A percentile compares a stretch with the other conserved stretches of the same genome.
phyloP scores from a whole-genome alignment of 2,113 vertebrate genomes.

The Ammodytes marinus region DNA sequence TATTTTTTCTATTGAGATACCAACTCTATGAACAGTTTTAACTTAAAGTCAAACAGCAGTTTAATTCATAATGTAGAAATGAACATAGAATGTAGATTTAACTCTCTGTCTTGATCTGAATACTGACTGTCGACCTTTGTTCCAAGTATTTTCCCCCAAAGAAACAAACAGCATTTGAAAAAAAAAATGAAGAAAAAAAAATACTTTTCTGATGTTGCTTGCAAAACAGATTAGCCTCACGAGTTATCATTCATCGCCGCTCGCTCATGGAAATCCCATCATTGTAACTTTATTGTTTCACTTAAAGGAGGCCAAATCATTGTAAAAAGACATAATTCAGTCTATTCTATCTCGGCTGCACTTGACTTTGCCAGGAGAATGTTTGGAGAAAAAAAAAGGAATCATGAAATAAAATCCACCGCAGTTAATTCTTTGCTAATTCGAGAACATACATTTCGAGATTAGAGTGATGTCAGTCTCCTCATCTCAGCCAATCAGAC shows the following conservation, averaged over 20 bases:
- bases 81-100: not conserved
- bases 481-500: conserved; percentile 12
- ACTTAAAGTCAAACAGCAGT: conserved; percentile 1
- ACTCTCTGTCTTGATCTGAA: not conserved
- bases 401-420: conserved; percentile 11
- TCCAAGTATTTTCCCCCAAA: not conserved
- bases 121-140: not conserved
- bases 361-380: conserved; percentile 12
- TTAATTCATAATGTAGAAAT: not conserved
- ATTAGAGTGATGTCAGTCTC: conserved; percentile 9
- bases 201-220: conserved; percentile 17
- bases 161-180: not conserved
- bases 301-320: conserved; percentile 28
- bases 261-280: conserved; percentile 51
- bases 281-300: conserved; percentile 42
- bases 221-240: conserved; percentile 44
- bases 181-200: too few species aligned
- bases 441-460: not conserved
- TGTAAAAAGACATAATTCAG: conserved; percentile 50
- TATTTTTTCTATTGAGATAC: too few species aligned
- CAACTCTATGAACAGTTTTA: too few species aligned
- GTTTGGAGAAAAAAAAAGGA: not conserved
- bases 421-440: conserved; percentile 4
- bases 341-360: not conserved
- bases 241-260: conserved; percentile 28